phyloP scores from a whole-genome alignment of 2,888 invertebrate genomes.

The Poecilobothrus nobilitatus region DNA sequence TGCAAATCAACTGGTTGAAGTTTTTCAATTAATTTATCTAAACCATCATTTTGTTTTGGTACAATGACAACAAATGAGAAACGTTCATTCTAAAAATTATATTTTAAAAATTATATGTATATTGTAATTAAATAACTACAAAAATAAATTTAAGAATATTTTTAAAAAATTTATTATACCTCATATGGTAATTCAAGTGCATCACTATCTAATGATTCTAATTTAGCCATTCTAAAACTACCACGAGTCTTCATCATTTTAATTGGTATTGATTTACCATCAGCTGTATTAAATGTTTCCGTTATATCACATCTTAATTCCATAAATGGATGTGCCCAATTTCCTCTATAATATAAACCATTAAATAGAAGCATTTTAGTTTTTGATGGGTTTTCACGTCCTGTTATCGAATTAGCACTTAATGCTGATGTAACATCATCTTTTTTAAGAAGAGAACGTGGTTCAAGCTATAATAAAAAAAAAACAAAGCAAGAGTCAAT shows the following conservation, averaged over 20 bases:
- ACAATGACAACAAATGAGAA: slow-evolving; percentile 52
- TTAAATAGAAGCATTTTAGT: slow-evolving; percentile 64
- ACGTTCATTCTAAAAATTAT: slow-evolving; percentile 47
- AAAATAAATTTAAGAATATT: not conserved
- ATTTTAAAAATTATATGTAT: slow-evolving; percentile 12
- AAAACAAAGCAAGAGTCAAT: not conserved
- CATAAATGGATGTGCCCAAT: slow-evolving; percentile 63
- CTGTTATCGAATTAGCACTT: slow-evolving; percentile 54
- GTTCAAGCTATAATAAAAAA: slow-evolving; percentile 33
- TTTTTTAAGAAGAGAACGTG: slow-evolving; percentile 46
- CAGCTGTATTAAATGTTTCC: slow-evolving; percentile 57
- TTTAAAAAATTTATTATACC: slow-evolving; percentile 44
- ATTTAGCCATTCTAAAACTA: slow-evolving; percentile 52
- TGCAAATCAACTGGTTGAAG: slow-evolving; percentile 44
- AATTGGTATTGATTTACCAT: slow-evolving; percentile 51
- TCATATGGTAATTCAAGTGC: slow-evolving; percentile 66
- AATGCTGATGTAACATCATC: slow-evolving; percentile 52
- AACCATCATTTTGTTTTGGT: slow-evolving; percentile 52
- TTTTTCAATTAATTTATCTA: slow-evolving; percentile 49
- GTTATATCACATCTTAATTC: slow-evolving; percentile 37
- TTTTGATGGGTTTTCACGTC: slow-evolving; percentile 35
- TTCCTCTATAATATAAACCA: slow-evolving; percentile 70
- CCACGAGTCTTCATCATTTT: slow-evolving; percentile 61
- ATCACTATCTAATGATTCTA: slow-evolving; percentile 57
- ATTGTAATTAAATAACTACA: not conserved